Conservation (phyloP, 2,113 vertebrate species). For the Myotis lucifugus region DNA sequence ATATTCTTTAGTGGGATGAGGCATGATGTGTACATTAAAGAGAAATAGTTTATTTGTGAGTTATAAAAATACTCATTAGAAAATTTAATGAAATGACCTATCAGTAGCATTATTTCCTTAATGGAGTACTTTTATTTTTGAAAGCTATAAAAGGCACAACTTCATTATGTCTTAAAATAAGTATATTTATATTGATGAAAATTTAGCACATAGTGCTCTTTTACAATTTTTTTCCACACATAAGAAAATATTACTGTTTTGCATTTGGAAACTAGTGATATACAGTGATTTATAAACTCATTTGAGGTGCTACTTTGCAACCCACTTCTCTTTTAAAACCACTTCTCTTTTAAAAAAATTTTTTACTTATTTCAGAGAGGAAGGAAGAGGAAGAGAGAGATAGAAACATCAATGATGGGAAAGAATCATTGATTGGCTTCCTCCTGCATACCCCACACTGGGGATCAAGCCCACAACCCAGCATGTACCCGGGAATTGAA, state of each 20-base stretch:
- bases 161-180: background rate
- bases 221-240: background rate
- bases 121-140: background rate
- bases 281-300: background rate
- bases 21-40: background rate
- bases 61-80: background rate
- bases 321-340: no score
- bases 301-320: background rate
- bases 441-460: no score
- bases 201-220: background rate
- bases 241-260: background rate
- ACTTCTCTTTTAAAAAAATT: background rate
- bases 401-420: no score
- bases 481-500: no score
- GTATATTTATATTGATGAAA: background rate
- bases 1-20: background rate
- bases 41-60: background rate
- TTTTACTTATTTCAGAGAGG: no score
- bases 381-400: no score
- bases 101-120: background rate
- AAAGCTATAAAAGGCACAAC: background rate
- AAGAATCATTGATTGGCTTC: no score
- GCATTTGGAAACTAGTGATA: background rate
- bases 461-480: no score
- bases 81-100: background rate